Evolutionary conservation across 2,888 invertebrate species (phyloP).

Genomic region (Acrocyrtus sp.): DNA sequence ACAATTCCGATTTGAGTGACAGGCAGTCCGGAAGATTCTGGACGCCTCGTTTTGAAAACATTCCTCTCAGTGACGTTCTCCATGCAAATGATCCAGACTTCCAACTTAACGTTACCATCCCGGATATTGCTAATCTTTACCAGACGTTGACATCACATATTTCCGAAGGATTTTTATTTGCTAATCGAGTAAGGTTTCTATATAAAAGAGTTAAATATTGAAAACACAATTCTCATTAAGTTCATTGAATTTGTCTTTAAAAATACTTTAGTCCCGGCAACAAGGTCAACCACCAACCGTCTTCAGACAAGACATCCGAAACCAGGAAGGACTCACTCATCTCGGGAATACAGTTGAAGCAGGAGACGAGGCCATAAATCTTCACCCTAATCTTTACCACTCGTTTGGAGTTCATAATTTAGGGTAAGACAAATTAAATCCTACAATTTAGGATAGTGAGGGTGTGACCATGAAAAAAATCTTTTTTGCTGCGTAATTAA

Average conservation of each 20-base stretch:
- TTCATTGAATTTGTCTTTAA: too few species aligned
- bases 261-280: too few species aligned
- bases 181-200: too few species aligned
- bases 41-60: neutral
- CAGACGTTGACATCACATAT: neutral
- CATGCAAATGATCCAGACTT: conserved; percentile 38
- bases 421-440: too few species aligned
- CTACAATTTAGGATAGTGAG: too few species aligned
- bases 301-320: too few species aligned
- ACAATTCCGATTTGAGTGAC: neutral
- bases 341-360: conserved; percentile 47
- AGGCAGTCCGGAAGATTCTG: neutral
- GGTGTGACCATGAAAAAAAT: too few species aligned
- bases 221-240: too few species aligned
- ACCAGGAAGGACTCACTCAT: conserved; percentile 27
- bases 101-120: conserved; percentile 13
- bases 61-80: conserved; percentile 36
- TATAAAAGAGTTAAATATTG: too few species aligned
- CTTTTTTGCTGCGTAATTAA: too few species aligned
- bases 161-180: neutral
- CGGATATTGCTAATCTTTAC: conserved; percentile 31
- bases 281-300: conserved; percentile 8
- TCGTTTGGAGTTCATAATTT: conserved; percentile 31
- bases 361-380: conserved; percentile 33
- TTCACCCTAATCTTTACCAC: conserved; percentile 18